Percentiles rank a stretch among this genome's conserved stretches.
These are phyloP conservation scores for Neolamprologus devosi DNA, from an alignment of 2,113 vertebrate species.

Conservation along the genomic window DNA sequence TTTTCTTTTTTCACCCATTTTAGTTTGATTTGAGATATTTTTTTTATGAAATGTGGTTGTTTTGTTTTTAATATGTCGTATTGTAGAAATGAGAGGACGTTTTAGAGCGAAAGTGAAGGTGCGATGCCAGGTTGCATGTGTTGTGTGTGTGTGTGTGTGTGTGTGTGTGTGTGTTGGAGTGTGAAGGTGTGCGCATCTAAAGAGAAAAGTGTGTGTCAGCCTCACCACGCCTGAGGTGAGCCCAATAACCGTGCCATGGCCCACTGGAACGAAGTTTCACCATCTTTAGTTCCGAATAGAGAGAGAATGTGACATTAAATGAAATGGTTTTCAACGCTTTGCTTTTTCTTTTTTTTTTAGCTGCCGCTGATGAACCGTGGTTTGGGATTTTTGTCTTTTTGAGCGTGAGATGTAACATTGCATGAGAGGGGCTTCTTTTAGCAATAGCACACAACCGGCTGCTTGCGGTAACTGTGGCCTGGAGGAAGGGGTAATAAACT, in stretches of 20 bases:
- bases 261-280: slow-evolving; percentile 44
- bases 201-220: slow-evolving; percentile 32
- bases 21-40: not conserved
- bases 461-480: slow-evolving; percentile 41
- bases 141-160: not conserved
- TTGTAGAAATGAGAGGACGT: not conserved
- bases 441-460: not conserved
- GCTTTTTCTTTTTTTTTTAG: not conserved
- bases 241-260: slow-evolving; percentile 53
- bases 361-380: not conserved
- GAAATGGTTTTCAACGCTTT: not conserved
- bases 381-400: not conserved
- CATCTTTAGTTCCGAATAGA: slow-evolving; percentile 42
- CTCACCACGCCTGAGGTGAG: slow-evolving; percentile 57
- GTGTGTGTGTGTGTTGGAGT: slow-evolving; percentile 50
- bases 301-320: slow-evolving; percentile 25
- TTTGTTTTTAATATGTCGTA: not conserved
- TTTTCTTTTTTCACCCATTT: not conserved
- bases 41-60: not conserved
- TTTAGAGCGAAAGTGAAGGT: slow-evolving; percentile 41
- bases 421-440: not conserved
- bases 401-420: not conserved
- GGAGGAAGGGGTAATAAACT: slow-evolving; percentile 53
- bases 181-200: slow-evolving; percentile 43
- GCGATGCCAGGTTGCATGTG: not conserved